Percentiles rank a stretch among this genome's conserved stretches.
Evolutionary conservation across 1,140 invertebrate species (phyloP).

Genomic region (Habropoda laboriosa): DNA sequence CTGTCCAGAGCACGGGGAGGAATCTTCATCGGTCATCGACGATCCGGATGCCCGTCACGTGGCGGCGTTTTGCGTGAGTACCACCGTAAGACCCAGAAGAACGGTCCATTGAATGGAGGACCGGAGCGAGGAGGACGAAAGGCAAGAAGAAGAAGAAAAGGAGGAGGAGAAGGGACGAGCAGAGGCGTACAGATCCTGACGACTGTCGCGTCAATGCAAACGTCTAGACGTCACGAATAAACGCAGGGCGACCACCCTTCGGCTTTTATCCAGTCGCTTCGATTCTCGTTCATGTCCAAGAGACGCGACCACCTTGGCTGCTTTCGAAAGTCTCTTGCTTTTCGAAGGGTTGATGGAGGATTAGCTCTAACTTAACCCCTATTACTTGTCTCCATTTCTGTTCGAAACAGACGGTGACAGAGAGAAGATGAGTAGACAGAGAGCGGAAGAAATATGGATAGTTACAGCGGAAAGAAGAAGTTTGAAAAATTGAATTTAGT

Average conservation of each 20-base stretch:
- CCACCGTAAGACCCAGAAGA: slow-evolving; percentile 62
- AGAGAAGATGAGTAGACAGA: no score
- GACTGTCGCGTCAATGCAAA: slow-evolving; percentile 62
- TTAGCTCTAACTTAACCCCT: no score
- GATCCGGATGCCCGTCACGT: slow-evolving; percentile 76
- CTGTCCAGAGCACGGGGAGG: slow-evolving; percentile 46
- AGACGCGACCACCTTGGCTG: neutral
- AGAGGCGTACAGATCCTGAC: slow-evolving; percentile 45
- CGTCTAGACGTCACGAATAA: slow-evolving; percentile 46
- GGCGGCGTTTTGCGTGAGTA: slow-evolving; percentile 75
- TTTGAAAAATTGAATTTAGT: no score
- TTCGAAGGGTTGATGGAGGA: no score
- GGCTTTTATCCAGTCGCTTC: slow-evolving; percentile 21
- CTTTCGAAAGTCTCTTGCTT: neutral
- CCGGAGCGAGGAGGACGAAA: slow-evolving; percentile 38
- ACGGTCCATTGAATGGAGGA: slow-evolving; percentile 62
- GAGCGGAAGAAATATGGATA: no score
- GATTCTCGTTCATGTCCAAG: slow-evolving; percentile 7
- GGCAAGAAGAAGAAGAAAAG: slow-evolving; percentile 38
- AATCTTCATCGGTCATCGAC: slow-evolving; percentile 66
- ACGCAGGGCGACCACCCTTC: neutral
- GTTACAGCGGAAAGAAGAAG: no score
- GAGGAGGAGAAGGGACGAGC: slow-evolving; percentile 40
- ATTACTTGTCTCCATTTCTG: no score
- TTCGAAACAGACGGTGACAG: no score